Conservation (phyloP, 1,140 invertebrate genomes). For the Rhizoglyphus robini region DNA sequence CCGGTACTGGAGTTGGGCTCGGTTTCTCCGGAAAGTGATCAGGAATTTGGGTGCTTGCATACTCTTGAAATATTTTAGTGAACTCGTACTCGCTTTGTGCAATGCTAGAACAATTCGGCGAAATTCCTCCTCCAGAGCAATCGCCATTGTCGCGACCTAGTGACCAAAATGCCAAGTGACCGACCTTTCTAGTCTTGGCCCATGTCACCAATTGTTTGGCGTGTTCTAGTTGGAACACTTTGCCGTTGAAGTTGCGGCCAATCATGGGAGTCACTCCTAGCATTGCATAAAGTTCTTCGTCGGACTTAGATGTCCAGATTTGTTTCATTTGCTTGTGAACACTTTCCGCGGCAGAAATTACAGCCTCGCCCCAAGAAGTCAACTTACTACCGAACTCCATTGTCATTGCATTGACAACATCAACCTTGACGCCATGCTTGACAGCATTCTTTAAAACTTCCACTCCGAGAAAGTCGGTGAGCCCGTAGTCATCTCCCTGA, state of each 20-base stretch:
- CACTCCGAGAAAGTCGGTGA: constrained; percentile 27
- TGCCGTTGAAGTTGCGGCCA: constrained; percentile 29
- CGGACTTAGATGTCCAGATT: constrained; percentile 27
- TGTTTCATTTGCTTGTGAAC: constrained; percentile 26
- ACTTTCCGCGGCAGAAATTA: constrained; percentile 24
- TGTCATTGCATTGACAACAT: constrained; percentile 29
- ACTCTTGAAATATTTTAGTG: constrained; percentile 17
- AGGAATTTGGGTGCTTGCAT: not conserved
- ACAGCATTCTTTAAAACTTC: constrained; percentile 25
- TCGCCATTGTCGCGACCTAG: constrained; percentile 27
- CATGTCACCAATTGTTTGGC: constrained; percentile 26
- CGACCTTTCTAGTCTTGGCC: constrained; percentile 27
- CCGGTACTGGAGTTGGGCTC: not conserved
- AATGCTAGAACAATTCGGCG: constrained; percentile 18
- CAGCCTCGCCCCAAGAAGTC: constrained; percentile 26
- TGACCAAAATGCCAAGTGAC: constrained; percentile 28
- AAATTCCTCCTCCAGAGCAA: constrained; percentile 15
- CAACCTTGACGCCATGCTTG: constrained; percentile 26
- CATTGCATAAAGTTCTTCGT: constrained; percentile 25
- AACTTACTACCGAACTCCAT: constrained; percentile 26
- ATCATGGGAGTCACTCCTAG: constrained; percentile 29
- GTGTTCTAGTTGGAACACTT: constrained; percentile 24
- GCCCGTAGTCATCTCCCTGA: constrained; percentile 29
- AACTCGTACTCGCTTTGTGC: constrained; percentile 16
- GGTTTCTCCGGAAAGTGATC: not conserved